Conservation (phyloP, 2,113 vertebrate species). For the Chionomys nivalis region DNA sequence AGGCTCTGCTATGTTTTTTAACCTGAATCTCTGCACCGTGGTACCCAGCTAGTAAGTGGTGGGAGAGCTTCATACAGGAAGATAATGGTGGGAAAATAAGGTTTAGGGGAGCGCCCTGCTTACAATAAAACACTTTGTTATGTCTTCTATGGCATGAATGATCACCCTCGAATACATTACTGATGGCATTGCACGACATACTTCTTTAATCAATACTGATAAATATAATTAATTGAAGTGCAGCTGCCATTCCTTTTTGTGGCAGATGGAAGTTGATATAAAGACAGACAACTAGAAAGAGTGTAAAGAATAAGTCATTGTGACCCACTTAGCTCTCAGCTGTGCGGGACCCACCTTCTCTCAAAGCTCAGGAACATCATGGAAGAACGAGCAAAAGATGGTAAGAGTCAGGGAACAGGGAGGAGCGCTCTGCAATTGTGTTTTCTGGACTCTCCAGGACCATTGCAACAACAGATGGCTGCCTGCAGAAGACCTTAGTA, state of each 20-base stretch:
- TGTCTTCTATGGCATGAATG: not conserved
- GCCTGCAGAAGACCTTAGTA: not conserved
- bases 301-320: not conserved
- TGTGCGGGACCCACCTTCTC: not conserved
- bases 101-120: not conserved
- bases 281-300: not conserved
- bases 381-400: not conserved
- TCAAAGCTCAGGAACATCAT: not conserved
- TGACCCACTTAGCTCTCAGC: not conserved
- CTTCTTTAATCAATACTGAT: not conserved
- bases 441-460: not conserved
- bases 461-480: not conserved
- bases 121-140: not conserved
- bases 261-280: not conserved
- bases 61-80: not conserved
- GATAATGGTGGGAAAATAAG: not conserved
- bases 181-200: not conserved
- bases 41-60: not conserved
- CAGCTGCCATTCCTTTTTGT: not conserved
- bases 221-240: not conserved
- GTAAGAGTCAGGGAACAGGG: not conserved
- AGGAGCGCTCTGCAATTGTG: not conserved
- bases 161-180: not conserved
- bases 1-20: not conserved
- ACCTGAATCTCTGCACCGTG: not conserved